These are phyloP conservation scores for Neotragus pygmaeus DNA, from an alignment of 2,113 vertebrate species.

Conservation along the genomic window DNA sequence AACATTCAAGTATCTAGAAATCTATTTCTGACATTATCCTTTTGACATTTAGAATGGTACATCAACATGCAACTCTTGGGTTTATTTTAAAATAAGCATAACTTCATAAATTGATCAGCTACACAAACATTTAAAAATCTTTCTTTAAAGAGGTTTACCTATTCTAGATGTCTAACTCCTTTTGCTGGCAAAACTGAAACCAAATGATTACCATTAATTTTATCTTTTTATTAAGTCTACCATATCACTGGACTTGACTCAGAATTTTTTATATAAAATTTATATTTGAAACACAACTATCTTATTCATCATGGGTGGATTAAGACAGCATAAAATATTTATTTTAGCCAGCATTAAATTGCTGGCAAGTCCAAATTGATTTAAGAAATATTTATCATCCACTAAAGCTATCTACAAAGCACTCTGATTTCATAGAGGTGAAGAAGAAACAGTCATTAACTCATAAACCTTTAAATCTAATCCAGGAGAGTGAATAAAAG, in stretches of 20 bases:
- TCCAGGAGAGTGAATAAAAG: neutral
- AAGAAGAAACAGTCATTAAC: neutral
- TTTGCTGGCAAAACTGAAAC: neutral
- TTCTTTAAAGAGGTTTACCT: neutral
- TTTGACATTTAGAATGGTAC: conserved; percentile 4
- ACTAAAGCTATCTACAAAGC: neutral
- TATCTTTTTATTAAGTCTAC: neutral
- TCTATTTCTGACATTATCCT: neutral
- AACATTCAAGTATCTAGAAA: conserved; percentile 15
- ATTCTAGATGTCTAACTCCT: neutral
- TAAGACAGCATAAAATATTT: neutral
- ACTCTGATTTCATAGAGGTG: neutral
- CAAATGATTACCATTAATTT: neutral
- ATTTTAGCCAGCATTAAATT: neutral
- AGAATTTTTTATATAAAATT: neutral
- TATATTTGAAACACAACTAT: neutral
- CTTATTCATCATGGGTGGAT: neutral
- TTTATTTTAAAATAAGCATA: neutral
- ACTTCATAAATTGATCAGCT: neutral
- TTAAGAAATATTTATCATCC: neutral
- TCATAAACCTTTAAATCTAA: neutral
- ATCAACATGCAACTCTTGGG: neutral
- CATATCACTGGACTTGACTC: neutral
- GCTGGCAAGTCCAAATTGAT: neutral
- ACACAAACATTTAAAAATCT: neutral